Percentiles rank a stretch among this genome's conserved stretches.
phyloP scores from a whole-genome alignment of 2,113 vertebrate species.

The Rousettus leschenaultii region DNA sequence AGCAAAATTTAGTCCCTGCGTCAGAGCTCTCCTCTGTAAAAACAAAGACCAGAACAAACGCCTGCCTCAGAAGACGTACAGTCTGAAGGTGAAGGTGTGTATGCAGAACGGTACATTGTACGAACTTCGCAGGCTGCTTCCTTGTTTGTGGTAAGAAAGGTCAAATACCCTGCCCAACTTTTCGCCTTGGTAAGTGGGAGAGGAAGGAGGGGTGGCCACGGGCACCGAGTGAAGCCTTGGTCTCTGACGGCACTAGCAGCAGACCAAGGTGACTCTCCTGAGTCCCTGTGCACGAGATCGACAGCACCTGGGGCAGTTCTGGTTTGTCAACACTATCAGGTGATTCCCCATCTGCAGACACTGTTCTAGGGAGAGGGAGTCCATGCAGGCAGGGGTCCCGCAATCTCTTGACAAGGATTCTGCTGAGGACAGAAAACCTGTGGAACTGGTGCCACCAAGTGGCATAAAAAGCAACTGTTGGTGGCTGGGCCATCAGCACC shows the following conservation, averaged over 20 bases:
- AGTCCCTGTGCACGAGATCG: neutral
- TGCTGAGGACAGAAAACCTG: neutral
- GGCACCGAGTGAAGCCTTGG: neutral
- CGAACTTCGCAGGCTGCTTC: neutral
- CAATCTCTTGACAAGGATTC: neutral
- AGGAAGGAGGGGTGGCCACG: fast-evolving
- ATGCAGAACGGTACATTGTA: fast-evolving
- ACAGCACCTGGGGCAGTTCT: neutral
- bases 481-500: neutral
- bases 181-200: too few relatives aligned
- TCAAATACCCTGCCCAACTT: neutral
- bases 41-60: neutral
- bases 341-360: neutral
- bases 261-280: too few relatives aligned
- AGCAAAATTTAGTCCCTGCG: neutral
- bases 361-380: neutral
- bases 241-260: neutral
- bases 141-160: neutral
- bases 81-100: too few relatives aligned
- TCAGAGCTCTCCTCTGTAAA: neutral
- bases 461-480: conserved; percentile 40
- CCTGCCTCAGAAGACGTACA: neutral
- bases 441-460: conserved; percentile 68
- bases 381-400: neutral
- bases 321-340: neutral